Conservation (phyloP, 1,140 invertebrate genomes). For the Bacillus rossius region DNA sequence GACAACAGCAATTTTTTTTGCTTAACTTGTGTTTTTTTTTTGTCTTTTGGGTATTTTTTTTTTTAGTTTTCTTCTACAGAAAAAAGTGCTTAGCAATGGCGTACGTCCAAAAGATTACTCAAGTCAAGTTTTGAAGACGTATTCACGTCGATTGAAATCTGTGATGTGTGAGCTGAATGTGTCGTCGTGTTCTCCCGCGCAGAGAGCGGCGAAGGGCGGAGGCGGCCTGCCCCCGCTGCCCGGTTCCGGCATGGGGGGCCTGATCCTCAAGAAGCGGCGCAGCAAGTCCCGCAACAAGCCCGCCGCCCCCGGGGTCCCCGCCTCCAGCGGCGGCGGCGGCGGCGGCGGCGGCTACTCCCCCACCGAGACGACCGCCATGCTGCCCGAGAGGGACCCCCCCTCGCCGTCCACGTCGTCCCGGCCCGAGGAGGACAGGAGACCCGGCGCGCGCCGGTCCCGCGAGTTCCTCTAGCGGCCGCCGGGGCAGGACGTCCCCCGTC, state of each 20-base stretch:
- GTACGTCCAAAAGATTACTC: no score
- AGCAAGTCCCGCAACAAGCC: constrained; percentile 62
- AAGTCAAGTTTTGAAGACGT: no score
- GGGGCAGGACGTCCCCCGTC: no score
- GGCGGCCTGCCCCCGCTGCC: constrained; percentile 32
- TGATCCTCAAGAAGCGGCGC: constrained; percentile 59
- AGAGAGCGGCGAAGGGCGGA: constrained; percentile 27
- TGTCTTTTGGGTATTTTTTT: no score
- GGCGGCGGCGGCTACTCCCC: not conserved
- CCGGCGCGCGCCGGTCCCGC: not conserved
- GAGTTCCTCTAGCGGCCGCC: constrained; percentile 9
- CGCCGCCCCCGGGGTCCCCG: constrained; percentile 45
- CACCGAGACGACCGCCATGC: constrained; percentile 2
- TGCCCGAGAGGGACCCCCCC: not conserved
- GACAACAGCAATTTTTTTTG: no score
- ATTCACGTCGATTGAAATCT: not conserved
- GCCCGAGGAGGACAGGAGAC: constrained; percentile 3
- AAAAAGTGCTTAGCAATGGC: no score
- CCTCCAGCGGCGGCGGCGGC: not conserved
- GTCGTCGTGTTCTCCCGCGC: constrained; percentile 23
- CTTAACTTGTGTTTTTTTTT: no score
- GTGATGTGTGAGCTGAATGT: constrained; percentile 12
- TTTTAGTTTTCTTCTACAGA: no score
- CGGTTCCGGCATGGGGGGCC: constrained; percentile 45
- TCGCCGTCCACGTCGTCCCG: not conserved